Conservation (phyloP, 2,888 invertebrate genomes). For the Phasia obesa region DNA sequence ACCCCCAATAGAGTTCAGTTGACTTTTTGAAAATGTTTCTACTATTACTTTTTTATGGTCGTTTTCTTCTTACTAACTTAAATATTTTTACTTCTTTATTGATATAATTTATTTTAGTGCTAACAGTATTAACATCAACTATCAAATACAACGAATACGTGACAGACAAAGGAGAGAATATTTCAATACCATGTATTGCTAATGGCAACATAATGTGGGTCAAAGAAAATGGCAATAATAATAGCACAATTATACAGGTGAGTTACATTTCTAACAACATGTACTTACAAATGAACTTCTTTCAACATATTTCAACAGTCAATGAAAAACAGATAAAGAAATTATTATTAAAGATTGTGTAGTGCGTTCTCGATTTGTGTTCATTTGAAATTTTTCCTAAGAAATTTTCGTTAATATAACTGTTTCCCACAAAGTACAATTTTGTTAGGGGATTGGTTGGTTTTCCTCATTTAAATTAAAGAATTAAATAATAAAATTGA, state of each 20-base stretch:
- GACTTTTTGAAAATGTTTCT: too few relatives aligned
- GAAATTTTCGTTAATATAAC: too few relatives aligned
- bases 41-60: constrained; percentile 1
- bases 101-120: constrained; percentile 74
- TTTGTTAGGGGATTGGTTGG: too few relatives aligned
- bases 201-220: constrained; percentile 82
- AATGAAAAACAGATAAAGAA: too few relatives aligned
- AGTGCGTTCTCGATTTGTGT: too few relatives aligned
- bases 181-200: constrained; percentile 81
- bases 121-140: constrained; percentile 81
- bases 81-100: constrained; percentile 18
- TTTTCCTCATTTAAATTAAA: too few relatives aligned
- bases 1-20: too few relatives aligned
- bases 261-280: constrained; percentile 8
- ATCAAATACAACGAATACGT: constrained; percentile 82
- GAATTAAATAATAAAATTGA: too few relatives aligned
- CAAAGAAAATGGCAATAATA: constrained; percentile 80
- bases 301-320: not conserved
- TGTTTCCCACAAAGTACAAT: too few relatives aligned
- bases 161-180: constrained; percentile 81
- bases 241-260: constrained; percentile 81
- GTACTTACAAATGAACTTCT: not conserved
- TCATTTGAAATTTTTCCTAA: too few relatives aligned
- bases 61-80: not conserved
- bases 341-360: too few relatives aligned